Evolutionary conservation across 2,797 vertebrate species (phyloP), one percentile per base, ranked within the genome.

Genomic region (Epinephelus coioides): DNA sequence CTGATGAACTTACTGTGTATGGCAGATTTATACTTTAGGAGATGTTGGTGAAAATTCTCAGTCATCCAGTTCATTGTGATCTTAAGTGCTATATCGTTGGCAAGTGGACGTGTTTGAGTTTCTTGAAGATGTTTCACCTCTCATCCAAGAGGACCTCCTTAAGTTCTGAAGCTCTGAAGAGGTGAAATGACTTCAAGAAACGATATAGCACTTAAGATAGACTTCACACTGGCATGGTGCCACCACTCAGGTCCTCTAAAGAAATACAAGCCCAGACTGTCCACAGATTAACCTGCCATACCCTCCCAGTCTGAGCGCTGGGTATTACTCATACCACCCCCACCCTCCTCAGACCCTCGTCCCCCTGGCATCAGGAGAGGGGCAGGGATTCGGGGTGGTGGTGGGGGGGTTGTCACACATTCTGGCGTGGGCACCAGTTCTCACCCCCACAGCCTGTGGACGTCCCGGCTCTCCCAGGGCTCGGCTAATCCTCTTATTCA

Each of bases 401-500:
- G 47, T 27, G 1, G 38, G 5, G 70, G 78, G 72, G 79, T 49
- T 63, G 73, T 79, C 66, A 83, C 87, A 88, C 83, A 89, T 92
- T 91, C 84, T 92, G 88, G 88, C 86, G 18, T 57, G 75, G 87
- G 82, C 85, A 73, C 74, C 75, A n/a, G 83, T 91, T 90, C 86
- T 92, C 90, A 88, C 82, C 82, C 86, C 82, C 72, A 30, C 74
- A 82, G 81, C 79, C 79, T 68, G 82, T 81, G 75, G 88, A 87
- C 80, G 78, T 83, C 87, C 78, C 19, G 81, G 86, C 86, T 92
- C 91, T 92, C 89, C 82, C 83, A 91, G 83, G 84, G 73, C 82
- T 88, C 73, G 49, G 73, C 73, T 95, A 94, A 95, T 95, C 94
- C 93, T 94, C 91, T 95, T 93, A 94, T 88, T 91, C 85, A 91